phyloP scores from a whole-genome alignment of 37 sponge, comb jelly and placozoan genomes.

The Eunapius fragilis region DNA sequence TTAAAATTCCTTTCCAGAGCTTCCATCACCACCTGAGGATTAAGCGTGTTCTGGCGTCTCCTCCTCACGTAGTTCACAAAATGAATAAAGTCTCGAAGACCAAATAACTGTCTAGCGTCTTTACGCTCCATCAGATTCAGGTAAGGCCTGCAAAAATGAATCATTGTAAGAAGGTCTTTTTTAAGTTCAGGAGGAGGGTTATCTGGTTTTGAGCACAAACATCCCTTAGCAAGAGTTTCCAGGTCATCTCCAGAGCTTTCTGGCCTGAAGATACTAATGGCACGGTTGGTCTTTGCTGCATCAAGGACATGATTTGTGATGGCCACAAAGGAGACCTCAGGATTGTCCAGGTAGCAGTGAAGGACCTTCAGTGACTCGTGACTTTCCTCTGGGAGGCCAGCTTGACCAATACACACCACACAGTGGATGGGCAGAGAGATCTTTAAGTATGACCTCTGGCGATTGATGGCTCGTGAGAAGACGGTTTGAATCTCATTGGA shows the following conservation, averaged over 20 bases:
- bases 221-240: slow-evolving; percentile 65
- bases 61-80: slow-evolving; percentile 79
- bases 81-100: slow-evolving; percentile 89
- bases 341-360: slow-evolving; percentile 84
- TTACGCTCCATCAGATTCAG: slow-evolving; percentile 4
- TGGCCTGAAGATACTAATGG: slow-evolving; percentile 85
- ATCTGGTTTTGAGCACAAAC: slow-evolving; percentile 50
- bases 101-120: slow-evolving; percentile 62
- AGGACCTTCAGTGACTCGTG: slow-evolving; percentile 93
- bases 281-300: slow-evolving; percentile 94
- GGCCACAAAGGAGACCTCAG: slow-evolving; percentile 92
- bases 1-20: slow-evolving; percentile 94
- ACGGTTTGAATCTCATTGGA: too few species aligned
- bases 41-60: slow-evolving; percentile 34
- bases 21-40: slow-evolving; percentile 66
- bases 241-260: slow-evolving; percentile 63
- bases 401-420: slow-evolving; percentile 96
- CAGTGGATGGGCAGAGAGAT: slow-evolving; percentile 63
- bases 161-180: slow-evolving; percentile 39
- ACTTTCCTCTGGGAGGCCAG: slow-evolving; percentile 90
- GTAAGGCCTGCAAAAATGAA: slow-evolving; percentile 52
- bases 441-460: too few species aligned
- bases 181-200: slow-evolving; percentile 63
- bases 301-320: slow-evolving; percentile 92
- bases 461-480: too few species aligned